phyloP scores from a whole-genome alignment of 2,113 vertebrate species.

The Tragelaphus strepsiceros region DNA sequence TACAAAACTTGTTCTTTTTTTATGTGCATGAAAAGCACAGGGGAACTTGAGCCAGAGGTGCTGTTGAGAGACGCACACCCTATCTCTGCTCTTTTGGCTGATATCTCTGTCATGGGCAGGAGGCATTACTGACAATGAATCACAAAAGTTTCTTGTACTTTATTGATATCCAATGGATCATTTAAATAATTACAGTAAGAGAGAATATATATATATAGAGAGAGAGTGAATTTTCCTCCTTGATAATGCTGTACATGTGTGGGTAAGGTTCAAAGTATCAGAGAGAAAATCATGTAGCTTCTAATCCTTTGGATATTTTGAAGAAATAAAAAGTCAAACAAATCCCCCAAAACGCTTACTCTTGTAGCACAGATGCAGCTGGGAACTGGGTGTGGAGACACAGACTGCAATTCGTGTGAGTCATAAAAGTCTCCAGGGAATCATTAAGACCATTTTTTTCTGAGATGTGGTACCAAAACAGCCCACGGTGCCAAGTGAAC shows the following conservation, averaged over 20 bases:
- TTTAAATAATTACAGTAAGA: neutral
- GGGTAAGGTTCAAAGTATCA: neutral
- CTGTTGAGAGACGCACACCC: neutral
- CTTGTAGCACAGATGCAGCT: neutral
- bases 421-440: slow-evolving; percentile 8
- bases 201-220: fast-evolving
- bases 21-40: neutral
- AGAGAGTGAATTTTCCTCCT: neutral
- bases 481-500: neutral
- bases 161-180: neutral
- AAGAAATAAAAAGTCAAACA: neutral
- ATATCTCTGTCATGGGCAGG: neutral
- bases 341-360: neutral
- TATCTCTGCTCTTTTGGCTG: neutral
- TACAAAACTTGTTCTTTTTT: neutral
- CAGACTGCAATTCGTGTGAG: neutral
- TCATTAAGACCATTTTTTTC: neutral
- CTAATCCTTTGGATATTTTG: neutral
- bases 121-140: neutral
- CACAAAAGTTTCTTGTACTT: neutral
- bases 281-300: neutral
- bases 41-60: neutral
- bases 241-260: neutral
- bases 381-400: neutral
- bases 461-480: neutral